phyloP scores from a whole-genome alignment of 2,113 vertebrate genomes.

The Osmerus eperlanus region DNA sequence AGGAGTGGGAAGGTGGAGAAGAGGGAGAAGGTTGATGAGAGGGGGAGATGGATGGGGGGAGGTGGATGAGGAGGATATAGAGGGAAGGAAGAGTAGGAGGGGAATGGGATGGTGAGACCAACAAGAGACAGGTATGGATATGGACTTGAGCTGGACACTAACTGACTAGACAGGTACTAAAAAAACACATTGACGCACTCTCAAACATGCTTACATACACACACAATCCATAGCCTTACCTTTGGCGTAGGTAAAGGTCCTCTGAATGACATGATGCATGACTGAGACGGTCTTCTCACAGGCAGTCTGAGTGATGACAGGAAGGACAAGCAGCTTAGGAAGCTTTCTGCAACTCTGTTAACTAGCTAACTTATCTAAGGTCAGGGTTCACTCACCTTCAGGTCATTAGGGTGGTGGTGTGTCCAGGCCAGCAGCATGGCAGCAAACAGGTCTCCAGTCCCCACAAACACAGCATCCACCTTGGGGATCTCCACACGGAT shows the following conservation, averaged over 20 bases:
- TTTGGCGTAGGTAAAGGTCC: constrained; percentile 85
- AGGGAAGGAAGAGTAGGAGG: background rate
- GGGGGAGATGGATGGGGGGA: background rate
- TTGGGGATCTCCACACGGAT: constrained; percentile 89
- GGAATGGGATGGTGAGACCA: background rate
- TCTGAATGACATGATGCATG: constrained; percentile 93
- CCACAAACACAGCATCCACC: constrained; percentile 92
- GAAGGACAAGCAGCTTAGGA: background rate
- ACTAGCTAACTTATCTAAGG: background rate
- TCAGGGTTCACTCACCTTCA: constrained; percentile 79
- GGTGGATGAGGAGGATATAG: background rate
- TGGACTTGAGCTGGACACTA: no score
- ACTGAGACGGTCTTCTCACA: constrained; percentile 95
- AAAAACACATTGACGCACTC: background rate
- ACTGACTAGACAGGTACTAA: background rate
- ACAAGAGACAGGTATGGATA: background rate
- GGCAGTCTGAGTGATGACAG: constrained; percentile 74
- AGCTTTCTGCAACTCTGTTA: background rate
- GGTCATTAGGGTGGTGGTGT: constrained; percentile 86
- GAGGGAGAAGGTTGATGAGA: background rate
- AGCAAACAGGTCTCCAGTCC: constrained; percentile 93
- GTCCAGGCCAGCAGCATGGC: constrained; percentile 96
- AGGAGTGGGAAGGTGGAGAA: background rate
- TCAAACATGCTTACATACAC: background rate
- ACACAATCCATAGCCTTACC: constrained; percentile 65